Base-by-base conservation (phyloP, 1,140 invertebrate genomes). In the Hypsibius dujardini region DNA sequence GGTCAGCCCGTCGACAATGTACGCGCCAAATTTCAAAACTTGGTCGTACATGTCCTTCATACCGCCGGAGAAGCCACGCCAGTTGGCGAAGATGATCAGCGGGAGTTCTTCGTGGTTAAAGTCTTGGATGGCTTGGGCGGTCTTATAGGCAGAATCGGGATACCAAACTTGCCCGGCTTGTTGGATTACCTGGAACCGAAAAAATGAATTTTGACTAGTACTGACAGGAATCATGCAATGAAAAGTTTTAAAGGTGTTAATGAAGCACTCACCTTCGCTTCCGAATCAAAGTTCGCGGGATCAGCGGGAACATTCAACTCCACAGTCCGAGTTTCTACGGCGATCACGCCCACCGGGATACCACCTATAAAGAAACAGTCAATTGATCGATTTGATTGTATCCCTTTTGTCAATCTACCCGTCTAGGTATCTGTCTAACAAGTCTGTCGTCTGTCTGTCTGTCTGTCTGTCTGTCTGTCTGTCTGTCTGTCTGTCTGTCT, bases 21-120 rank as follows among this genome's bases (percentile, higher is more conserved):
- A 95, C 0, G 95, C 92, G 28, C 96, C 96, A 81, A 98, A 98
- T 81, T 99, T 99, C 74, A 98, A 80, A 28, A 98, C 88, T 81
- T 97, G 92, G 76, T 98, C 95, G 80, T 96, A 98, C 95, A 98
- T 98, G 78, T 98, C 94, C 86, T 98, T 99, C 90, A 98, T 96
- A 73, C 96, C 96, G 47, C 95, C 95, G 74, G 94, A 97, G 80
- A 99, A 99, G 14, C 96, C 96, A 82, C 96, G 85, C 93, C 96
- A 98, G 80, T 99, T 99, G 42, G 96, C 95, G 81, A 99, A 96
- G 45, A 99, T 92, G 46, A 99, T 87, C n/a, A 99, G 82, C 0
- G 96, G 96, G 3, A 99, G 80, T 75, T 89, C 89, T 82, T 99
- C 96, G 69, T 86, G 85, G 46, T 87, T 88, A 79, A 99, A 98